A percentile compares a stretch with the other conserved stretches of the same genome.
Evolutionary conservation across 2,113 vertebrate genomes (phyloP).

Genomic region (Mastomys natalensis): DNA sequence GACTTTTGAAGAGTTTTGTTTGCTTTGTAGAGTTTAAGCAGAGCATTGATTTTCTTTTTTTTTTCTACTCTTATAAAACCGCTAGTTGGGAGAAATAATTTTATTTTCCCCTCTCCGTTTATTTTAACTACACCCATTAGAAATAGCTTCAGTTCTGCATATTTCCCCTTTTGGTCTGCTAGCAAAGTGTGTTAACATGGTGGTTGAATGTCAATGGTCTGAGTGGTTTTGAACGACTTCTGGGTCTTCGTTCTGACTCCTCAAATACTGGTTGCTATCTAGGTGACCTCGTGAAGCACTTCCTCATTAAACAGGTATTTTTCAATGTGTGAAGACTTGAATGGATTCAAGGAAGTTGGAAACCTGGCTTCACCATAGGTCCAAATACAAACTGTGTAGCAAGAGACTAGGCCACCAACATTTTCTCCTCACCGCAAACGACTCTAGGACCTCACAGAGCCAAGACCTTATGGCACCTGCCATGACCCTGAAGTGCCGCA

Average conservation of each 20-base stretch:
- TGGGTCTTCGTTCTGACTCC: slow-evolving; percentile 50
- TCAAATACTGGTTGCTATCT: slow-evolving; percentile 64
- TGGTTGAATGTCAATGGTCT: slow-evolving; percentile 75
- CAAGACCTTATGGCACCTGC: neutral
- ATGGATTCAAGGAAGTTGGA: neutral
- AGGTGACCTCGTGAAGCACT: slow-evolving; percentile 49
- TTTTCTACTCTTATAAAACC: slow-evolving; percentile 61
- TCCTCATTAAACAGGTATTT: slow-evolving; percentile 40
- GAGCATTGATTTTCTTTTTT: slow-evolving; percentile 70
- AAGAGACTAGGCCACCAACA: neutral
- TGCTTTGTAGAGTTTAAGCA: slow-evolving; percentile 66
- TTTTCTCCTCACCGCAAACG: neutral
- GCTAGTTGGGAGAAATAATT: slow-evolving; percentile 74
- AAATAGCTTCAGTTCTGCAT: slow-evolving; percentile 68
- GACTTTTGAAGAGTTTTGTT: slow-evolving; percentile 66
- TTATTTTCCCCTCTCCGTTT: slow-evolving; percentile 77
- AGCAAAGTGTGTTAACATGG: slow-evolving; percentile 68
- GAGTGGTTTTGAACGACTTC: slow-evolving; percentile 72
- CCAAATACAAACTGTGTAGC: neutral
- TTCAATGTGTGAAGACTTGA: neutral
- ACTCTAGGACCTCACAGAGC: neutral
- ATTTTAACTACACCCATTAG: slow-evolving; percentile 75
- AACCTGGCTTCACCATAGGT: neutral
- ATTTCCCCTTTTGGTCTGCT: slow-evolving; percentile 69
- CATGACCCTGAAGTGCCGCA: too few species aligned